phyloP scores from a whole-genome alignment of 2,113 vertebrate genomes.

The Scopus umbretta region DNA sequence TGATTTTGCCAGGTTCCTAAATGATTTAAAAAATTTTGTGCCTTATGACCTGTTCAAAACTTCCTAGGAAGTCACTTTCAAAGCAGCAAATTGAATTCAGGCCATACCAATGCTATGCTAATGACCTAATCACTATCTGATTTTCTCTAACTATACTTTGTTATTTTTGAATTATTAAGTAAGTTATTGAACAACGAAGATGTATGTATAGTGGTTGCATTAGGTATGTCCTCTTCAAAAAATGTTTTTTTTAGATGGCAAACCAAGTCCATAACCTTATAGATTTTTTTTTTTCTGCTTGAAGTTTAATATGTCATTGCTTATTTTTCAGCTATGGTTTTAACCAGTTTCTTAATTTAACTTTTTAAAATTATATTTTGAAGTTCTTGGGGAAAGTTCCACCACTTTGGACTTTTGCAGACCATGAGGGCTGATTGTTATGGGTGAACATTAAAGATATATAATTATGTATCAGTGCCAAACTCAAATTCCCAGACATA shows the following conservation, averaged over 20 bases:
- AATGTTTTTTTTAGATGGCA: accelerated
- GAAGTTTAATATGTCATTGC: not conserved
- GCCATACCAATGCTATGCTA: not conserved
- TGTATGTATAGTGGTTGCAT: not conserved
- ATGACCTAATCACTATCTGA: not conserved
- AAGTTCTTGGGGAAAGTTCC: not conserved
- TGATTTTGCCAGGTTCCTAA: not conserved
- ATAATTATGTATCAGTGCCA: not conserved
- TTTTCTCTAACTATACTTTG: not conserved
- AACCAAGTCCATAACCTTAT: not conserved
- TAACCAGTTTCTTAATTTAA: not conserved
- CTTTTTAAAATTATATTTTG: not conserved
- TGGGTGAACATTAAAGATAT: not conserved
- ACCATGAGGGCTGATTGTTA: not conserved
- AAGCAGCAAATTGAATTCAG: not conserved
- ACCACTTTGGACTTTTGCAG: not conserved
- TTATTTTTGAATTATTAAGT: not conserved
- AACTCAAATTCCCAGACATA: not conserved
- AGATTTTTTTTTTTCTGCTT: not conserved
- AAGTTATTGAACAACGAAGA: not conserved
- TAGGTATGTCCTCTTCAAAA: not conserved
- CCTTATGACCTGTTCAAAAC: not conserved
- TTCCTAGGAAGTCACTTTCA: not conserved
- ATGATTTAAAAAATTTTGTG: not conserved
- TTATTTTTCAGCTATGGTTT: not conserved